These are phyloP conservation scores for Salpingus planirostris DNA, from an alignment of 2,888 invertebrate species.

Conservation along the genomic window DNA sequence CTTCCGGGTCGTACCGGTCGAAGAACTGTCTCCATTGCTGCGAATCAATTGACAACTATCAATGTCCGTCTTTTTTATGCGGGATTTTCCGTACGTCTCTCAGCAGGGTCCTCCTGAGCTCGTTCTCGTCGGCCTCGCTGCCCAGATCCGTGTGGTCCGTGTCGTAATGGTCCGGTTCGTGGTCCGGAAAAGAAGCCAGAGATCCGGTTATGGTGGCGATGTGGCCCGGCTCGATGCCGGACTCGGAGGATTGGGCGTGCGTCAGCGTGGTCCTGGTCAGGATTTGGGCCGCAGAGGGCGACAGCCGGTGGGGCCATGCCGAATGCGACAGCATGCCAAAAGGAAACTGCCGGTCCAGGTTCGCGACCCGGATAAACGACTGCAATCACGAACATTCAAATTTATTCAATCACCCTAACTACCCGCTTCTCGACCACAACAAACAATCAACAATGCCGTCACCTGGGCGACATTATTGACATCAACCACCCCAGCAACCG, in stretches of 20 bases:
- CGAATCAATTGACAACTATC: neutral
- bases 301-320: conserved; percentile 41
- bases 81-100: conserved; percentile 54
- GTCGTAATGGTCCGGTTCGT: conserved; percentile 57
- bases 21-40: neutral
- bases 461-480: no score
- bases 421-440: no score
- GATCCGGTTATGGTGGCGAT: conserved; percentile 67
- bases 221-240: conserved; percentile 56
- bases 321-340: conserved; percentile 37
- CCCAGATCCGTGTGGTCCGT: conserved; percentile 75
- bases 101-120: conserved; percentile 64
- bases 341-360: conserved; percentile 5
- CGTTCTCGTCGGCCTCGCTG: conserved; percentile 71
- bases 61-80: no score
- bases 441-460: no score
- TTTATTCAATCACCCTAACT: no score
- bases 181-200: conserved; percentile 45
- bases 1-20: conserved; percentile 79
- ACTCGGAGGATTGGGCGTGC: conserved; percentile 46
- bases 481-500: no score
- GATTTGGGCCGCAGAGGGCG: conserved; percentile 37
- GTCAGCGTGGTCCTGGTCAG: conserved; percentile 26
- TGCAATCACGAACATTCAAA: conserved; percentile 3
- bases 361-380: conserved; percentile 6